phyloP scores from a whole-genome alignment of 2,113 vertebrate species.

The Albula goreensis region DNA sequence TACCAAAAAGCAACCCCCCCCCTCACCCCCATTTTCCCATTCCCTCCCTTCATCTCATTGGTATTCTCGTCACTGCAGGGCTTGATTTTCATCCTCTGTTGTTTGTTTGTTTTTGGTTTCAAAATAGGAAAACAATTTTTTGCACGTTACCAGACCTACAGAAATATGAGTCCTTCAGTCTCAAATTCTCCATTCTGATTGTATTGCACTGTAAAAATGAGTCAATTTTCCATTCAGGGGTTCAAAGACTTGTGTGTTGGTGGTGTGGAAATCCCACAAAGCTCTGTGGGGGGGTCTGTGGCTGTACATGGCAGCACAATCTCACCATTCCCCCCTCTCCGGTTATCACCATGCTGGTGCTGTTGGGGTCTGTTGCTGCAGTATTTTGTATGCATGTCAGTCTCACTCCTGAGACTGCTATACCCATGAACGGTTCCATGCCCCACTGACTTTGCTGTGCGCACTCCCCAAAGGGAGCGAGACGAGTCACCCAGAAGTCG shows the following conservation, averaged over 20 bases:
- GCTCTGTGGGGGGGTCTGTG: not conserved
- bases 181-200: not conserved
- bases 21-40: not conserved
- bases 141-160: slow-evolving; percentile 21
- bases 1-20: slow-evolving; percentile 45
- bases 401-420: not conserved
- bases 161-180: slow-evolving; percentile 21
- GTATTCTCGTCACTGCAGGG: slow-evolving; percentile 32
- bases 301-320: not conserved
- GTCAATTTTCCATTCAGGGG: not conserved
- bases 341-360: not conserved
- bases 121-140: slow-evolving; percentile 14
- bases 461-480: slow-evolving; percentile 17
- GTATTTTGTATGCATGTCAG: not conserved
- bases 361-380: not conserved
- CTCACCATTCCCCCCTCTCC: not conserved
- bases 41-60: slow-evolving; percentile 19
- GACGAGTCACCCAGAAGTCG: slow-evolving; percentile 23
- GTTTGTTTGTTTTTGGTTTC: not conserved
- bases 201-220: slow-evolving; percentile 8
- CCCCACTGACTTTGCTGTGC: not conserved
- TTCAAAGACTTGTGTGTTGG: not conserved
- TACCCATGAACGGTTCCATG: not conserved
- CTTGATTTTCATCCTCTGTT: not conserved
- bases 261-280: not conserved